Base-by-base conservation (phyloP, 2,113 vertebrate species). In the Ictidomys tridecemlineatus region DNA sequence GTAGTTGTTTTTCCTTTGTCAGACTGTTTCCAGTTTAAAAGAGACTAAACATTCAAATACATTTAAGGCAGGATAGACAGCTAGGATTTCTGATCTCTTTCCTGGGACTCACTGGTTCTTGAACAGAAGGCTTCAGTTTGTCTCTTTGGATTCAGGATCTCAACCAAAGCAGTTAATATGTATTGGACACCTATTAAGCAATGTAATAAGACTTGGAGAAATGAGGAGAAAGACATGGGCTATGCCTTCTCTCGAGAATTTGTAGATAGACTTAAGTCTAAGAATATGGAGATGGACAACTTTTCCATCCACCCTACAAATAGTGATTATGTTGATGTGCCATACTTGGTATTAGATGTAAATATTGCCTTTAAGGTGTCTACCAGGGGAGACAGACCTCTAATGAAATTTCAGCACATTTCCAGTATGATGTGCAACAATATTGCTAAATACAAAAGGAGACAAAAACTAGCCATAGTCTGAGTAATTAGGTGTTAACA, bases 401-500 rank as follows among this genome's bases (percentile, higher is more conserved):
- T 80, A 30, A 37, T 39, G 63, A 78, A 88, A 74, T 67, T 70
- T 77, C 17, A 86, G 83, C 26, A 37, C 4, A 8, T 7, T 76
- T 79, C 26, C 16, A 34, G 37, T 45, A 26, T 56, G 61, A 30
- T 4, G 1, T 10, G 14, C 39, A 72, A 42, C 24, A 61, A 0
- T 26, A 56, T 82, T 91, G 85, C 56, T 58, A 85, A 93, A 28
- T 37, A 45, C 56, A 51, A 94, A 86, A 48, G 26, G 39, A 72
- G 17, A 48, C 22, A 48, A 56, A 70, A 58, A 65, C 48, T 76
- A 24, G 77, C 91, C n/a, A 61, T n/a, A 28, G 56, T 53, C 42
- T 93, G 93, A 97, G 91, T 86, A 69, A 92, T 28, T 92, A 79
- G 51, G 70, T 91, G 77, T 86, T 89, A 73, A 16, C 79, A 94